phyloP scores from a whole-genome alignment of 2,888 invertebrate genomes.

The Hipparchia sbordonii region DNA sequence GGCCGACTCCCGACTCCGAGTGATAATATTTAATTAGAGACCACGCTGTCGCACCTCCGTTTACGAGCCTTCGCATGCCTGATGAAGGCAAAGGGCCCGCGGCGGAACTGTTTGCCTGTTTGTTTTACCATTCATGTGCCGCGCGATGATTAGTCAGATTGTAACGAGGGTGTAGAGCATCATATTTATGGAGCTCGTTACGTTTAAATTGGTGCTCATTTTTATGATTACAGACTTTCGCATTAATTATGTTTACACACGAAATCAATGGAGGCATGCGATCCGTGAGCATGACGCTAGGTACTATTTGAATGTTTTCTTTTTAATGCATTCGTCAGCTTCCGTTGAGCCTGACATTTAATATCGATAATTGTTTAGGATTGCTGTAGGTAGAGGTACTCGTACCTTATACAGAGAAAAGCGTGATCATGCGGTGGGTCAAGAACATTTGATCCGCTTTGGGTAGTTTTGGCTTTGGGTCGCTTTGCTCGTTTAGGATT shows the following conservation, averaged over 20 bases:
- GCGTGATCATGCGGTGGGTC: constrained; percentile 44
- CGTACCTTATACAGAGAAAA: constrained; percentile 17
- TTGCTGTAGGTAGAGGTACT: constrained; percentile 1
- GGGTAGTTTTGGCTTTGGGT: constrained; percentile 51
- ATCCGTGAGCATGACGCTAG: neutral
- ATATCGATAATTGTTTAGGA: constrained; percentile 1
- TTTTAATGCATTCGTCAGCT: constrained; percentile 3
- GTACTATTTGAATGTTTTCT: neutral
- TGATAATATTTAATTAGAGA: constrained; percentile 82
- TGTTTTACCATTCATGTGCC: constrained; percentile 63
- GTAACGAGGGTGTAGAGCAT: constrained; percentile 61
- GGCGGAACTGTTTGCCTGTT: constrained; percentile 58
- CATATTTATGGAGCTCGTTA: constrained; percentile 49
- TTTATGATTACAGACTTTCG: constrained; percentile 23
- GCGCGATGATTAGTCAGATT: constrained; percentile 63
- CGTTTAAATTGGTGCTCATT: constrained; percentile 28
- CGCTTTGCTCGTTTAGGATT: constrained; percentile 57
- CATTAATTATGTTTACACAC: constrained; percentile 22
- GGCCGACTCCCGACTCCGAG: constrained; percentile 49
- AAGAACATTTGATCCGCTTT: constrained; percentile 68
- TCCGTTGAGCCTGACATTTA: constrained; percentile 4
- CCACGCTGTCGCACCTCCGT: constrained; percentile 73
- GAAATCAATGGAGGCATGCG: constrained; percentile 1
- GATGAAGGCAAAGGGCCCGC: constrained; percentile 66
- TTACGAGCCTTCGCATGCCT: constrained; percentile 55